Evolutionary conservation across 2,797 vertebrate species (phyloP), one percentile per base, ranked within the genome.

Genomic region (Odontamblyopus lacepedii): DNA sequence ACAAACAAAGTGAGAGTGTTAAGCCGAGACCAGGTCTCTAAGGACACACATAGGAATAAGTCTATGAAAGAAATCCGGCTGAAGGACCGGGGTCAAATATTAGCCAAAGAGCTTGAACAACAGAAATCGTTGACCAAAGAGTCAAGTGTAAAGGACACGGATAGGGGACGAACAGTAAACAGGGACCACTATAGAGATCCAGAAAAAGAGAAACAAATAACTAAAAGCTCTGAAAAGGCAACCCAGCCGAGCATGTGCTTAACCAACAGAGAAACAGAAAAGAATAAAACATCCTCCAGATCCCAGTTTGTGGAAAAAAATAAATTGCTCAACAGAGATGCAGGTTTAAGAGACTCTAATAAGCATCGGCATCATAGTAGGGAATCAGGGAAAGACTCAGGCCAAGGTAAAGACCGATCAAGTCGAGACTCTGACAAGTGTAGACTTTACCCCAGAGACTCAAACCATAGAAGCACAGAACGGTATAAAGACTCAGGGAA

Each of bases 401-500:
- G 83, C 67, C 89, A 87, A 75, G 81, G 72, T 65, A 92, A 91
- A 84, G 88, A 91, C 69, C 86, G 89, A 85, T 89, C 89, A 38
- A 87, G 84, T 75, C 89, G 85, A 80, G 91, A 93, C 67, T 82
- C 85, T 57, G 89, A 92, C 77, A 91, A 84, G 65, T 64, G 74
- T 66, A 83, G 83, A 84, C 88, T 83, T 75, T 57, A 82, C 5
- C 88, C 85, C 12, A 89, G 84, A 84, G 92, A 93, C 51, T 88
- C 90, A 67, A 91, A 67, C 81, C 79, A 85, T 71, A 88, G 86
- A 90, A 90, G 83, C 85, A 81, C 83, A 80, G 91, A 92, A 69
- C 88, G 86, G 85, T 88, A 76, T 87, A 92, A 86, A 89, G 90
- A 91, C 83, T 86, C 87, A 83, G 87, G 88, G 81, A 90, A 92